Base-by-base conservation (phyloP, 2,888 invertebrate genomes). In the Vannuccia rotundouncinata region DNA sequence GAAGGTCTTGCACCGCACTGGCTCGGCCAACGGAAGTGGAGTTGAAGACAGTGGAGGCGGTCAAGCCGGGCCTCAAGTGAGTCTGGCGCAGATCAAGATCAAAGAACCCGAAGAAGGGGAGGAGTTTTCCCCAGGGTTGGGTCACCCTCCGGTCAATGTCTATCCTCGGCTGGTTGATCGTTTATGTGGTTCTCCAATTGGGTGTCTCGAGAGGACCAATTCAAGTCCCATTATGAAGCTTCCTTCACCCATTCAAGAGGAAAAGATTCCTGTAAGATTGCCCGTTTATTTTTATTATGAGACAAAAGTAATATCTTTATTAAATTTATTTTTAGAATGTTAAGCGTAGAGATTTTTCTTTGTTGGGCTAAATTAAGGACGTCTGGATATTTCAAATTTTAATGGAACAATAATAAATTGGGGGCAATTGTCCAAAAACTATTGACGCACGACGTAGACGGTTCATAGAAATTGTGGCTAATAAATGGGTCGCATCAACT, bases 1-100 rank as follows among this genome's bases (percentile, higher is more conserved):
- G 87, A 94, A 94, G 22, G 94, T 93, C 17, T 88, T 95, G 83
- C 94, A 93, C 60, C 91, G 94, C 77, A 93, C 93, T 22, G 92
- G 91, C 59, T 60, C 79, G 22, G 75, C 76, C 28, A 59, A 31
- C 10, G 75, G 74, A 25, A 5, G 29, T 17, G 29, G 29, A 27
- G 17, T 29, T 59, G 78, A 59, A 27, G 78, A 78, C 0, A 31
- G 27, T 59, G 59, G 28, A 27, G 59, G 28, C 1, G 29, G 29
- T n/a, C 28, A 28, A 10, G 66, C 22, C n/a, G 59, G 60, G 1
- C 78, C 78, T 1, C 78, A 78, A 60, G 28, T 29, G 10, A 73
- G 66, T 27, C 25, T 79, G 73, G 22, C 79, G 1, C 78, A 78
- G 25, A 59, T 60, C 22, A 78, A 60, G n/a, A 28, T 78, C 59